Evolutionary conservation across 2,888 invertebrate genomes (phyloP), one percentile per base, ranked within the genome.

Genomic region (Drosophila longiperda): DNA sequence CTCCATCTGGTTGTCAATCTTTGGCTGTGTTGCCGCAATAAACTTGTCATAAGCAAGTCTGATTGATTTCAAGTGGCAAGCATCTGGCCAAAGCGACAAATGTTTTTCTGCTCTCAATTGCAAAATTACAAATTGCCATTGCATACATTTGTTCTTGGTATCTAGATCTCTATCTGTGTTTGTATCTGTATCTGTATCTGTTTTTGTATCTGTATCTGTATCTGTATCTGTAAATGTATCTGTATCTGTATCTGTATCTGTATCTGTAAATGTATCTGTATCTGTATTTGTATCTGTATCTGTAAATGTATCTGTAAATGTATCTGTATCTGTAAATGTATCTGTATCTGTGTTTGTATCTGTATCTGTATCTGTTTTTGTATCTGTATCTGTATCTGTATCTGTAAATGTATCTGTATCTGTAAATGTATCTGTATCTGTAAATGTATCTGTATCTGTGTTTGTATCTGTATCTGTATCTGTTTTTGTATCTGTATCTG

Each of bases 41-140:
- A 48, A 66, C 61, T 69, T 70, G 83, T 85, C 83, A 80, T 83
- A 76, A 69, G 64, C 60, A 45, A 11, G 23, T 49, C 45, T 38
- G 45, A 69, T 80, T 65, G 69, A 52, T 85, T 73, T 61, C 48
- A 29, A 38, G 38, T 58, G 59, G 64, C 79, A 48, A 50, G 52
- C 20, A 26, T 53, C 59, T 60, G 52, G 59, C n/a, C n/a, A 23
- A 29, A 62, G 23, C 59, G 33, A 42, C 40, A 69, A 49, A 45
- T 48, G 26, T 55, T 59, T 70, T 9, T 53, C 32, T 74, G 71
- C 23, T 59, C 65, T 71, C 75, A 66, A 66, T 75, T 73, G 50
- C 50, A 33, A 50, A 64, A 70, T 53, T 52, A 50, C 58, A 57
- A 58, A 64, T 54, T 54, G 71, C 57, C 29, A 42, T 58, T 67